A percentile compares a stretch with the other conserved stretches of the same genome.
phyloP scores from a whole-genome alignment of 2,113 vertebrate species.

The Apistogramma diplotaenia region DNA sequence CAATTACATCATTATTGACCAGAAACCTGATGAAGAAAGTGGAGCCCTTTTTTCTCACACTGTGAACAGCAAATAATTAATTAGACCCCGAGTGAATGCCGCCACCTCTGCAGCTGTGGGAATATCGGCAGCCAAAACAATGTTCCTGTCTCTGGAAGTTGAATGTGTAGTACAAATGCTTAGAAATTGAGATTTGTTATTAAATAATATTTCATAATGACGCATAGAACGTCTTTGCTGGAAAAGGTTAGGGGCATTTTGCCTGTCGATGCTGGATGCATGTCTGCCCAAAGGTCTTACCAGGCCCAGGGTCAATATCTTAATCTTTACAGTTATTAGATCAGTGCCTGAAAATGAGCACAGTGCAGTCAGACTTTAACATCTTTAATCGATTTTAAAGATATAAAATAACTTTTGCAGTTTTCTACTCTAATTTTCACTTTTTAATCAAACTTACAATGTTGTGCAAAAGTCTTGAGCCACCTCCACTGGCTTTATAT shows the following conservation, averaged over 20 bases:
- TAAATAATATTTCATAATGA: constrained; percentile 41
- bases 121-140: neutral
- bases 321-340: constrained; percentile 51
- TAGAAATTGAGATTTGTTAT: constrained; percentile 34
- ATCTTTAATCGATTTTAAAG: neutral
- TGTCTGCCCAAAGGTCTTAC: constrained; percentile 54
- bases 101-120: neutral
- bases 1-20: neutral
- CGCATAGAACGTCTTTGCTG: constrained; percentile 10
- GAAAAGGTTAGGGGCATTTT: constrained; percentile 55
- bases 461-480: neutral
- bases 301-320: constrained; percentile 41
- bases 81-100: constrained; percentile 34
- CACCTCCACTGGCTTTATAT: neutral
- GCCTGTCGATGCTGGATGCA: constrained; percentile 34
- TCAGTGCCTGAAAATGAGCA: constrained; percentile 11
- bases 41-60: neutral
- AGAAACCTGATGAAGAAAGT: constrained; percentile 4
- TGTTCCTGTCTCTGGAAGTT: neutral
- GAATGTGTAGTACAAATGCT: neutral
- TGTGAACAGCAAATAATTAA: constrained; percentile 35
- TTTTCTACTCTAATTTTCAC: neutral
- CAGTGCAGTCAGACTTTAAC: neutral
- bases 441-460: neutral
- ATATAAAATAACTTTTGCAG: neutral